phyloP scores from a whole-genome alignment of 2,888 invertebrate species.

The Nesidiocoris tenuis region DNA sequence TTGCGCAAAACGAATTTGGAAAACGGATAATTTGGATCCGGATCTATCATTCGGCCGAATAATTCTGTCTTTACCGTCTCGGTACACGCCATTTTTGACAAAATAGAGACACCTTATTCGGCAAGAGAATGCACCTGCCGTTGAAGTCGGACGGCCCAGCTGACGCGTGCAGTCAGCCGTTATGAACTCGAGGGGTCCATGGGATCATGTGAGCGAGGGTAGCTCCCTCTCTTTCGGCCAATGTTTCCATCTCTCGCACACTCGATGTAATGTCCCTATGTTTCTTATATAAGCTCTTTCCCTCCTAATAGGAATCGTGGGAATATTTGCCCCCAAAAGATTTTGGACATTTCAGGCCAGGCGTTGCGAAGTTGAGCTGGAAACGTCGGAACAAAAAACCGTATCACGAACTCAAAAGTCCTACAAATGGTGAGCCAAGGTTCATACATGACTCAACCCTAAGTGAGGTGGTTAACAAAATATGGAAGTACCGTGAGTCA shows the following conservation, averaged over 20 bases:
- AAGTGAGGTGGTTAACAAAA: too few relatives aligned
- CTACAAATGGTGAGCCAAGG: too few relatives aligned
- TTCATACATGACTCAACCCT: too few relatives aligned
- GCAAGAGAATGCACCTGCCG: constrained; percentile 29
- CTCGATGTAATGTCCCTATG: background rate
- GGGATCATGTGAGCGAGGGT: constrained; percentile 14
- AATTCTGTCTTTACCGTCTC: background rate
- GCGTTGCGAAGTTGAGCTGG: too few relatives aligned
- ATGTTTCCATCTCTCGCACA: background rate
- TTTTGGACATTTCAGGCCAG: background rate
- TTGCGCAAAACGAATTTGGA: too few relatives aligned
- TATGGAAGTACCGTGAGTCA: too few relatives aligned
- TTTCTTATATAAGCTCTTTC: background rate
- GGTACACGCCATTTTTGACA: background rate
- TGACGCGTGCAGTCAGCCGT: constrained; percentile 32
- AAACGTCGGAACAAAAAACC: too few relatives aligned
- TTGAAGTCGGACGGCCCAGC: constrained; percentile 3
- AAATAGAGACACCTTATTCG: constrained; percentile 3
- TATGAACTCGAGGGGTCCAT: background rate
- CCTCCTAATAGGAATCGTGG: background rate
- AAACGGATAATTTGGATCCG: too few relatives aligned
- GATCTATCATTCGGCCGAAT: too few relatives aligned
- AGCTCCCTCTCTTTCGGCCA: too few relatives aligned
- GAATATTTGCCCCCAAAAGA: background rate
- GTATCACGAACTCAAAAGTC: too few relatives aligned